A percentile compares a stretch with the other conserved stretches of the same genome.
phyloP scores from a whole-genome alignment of 2,113 vertebrate species.

The Corythornis cristatus region DNA sequence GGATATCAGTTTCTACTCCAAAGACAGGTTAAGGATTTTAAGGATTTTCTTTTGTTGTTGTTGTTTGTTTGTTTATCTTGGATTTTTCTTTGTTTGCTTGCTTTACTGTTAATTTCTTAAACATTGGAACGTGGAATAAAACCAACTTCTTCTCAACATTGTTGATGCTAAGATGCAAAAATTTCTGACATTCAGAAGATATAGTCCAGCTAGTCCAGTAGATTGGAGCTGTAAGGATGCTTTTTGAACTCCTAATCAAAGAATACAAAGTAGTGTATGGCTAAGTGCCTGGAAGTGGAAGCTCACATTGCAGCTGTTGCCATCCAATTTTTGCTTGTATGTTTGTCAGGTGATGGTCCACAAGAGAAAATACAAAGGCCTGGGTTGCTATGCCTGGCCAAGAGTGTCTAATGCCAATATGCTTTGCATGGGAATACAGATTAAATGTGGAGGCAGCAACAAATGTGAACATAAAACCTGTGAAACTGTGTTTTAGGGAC shows the following conservation, averaged over 20 bases:
- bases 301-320: not conserved
- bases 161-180: not conserved
- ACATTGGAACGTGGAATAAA: not conserved
- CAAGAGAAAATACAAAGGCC: not conserved
- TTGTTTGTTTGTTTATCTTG: not conserved
- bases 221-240: not conserved
- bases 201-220: not conserved
- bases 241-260: not conserved
- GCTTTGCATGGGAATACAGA: not conserved
- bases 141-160: accelerated
- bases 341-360: not conserved
- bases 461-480: not conserved
- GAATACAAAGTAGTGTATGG: not conserved
- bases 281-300: not conserved
- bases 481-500: not conserved
- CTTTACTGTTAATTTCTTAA: not conserved
- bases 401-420: not conserved
- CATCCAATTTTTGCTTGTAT: not conserved
- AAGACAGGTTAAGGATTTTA: not conserved
- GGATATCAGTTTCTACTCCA: not conserved
- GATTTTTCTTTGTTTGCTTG: not conserved
- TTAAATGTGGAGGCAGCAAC: not conserved
- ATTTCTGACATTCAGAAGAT: not conserved
- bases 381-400: not conserved
- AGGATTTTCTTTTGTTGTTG: not conserved